phyloP scores from a whole-genome alignment of 1,140 invertebrate species.

The Belonocnema kinseyi region DNA sequence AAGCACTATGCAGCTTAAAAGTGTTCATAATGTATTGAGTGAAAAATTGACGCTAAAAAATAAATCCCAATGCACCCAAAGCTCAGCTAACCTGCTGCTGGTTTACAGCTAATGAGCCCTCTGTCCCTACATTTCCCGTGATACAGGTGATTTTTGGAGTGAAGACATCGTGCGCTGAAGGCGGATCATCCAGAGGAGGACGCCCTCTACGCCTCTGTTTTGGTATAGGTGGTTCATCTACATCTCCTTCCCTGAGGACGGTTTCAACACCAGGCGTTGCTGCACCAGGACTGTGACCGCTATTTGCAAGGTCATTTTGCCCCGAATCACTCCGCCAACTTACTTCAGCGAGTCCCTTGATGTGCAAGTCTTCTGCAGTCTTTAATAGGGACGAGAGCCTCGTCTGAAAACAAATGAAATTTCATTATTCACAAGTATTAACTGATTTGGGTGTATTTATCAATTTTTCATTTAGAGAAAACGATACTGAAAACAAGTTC shows the following conservation, averaged over 20 bases:
- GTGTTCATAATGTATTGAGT: neutral
- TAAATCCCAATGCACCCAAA: slow-evolving; percentile 38
- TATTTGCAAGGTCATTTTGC: slow-evolving; percentile 69
- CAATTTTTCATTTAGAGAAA: too few relatives aligned
- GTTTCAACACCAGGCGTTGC: slow-evolving; percentile 72
- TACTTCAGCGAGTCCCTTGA: slow-evolving; percentile 93
- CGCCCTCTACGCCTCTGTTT: slow-evolving; percentile 78
- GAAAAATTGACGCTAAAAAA: neutral
- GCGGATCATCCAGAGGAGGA: slow-evolving; percentile 80
- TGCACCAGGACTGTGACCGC: slow-evolving; percentile 67
- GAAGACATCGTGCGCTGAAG: slow-evolving; percentile 73
- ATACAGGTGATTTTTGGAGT: slow-evolving; percentile 77
- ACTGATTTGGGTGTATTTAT: too few relatives aligned
- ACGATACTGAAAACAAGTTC: too few relatives aligned
- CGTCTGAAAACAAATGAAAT: slow-evolving; percentile 55
- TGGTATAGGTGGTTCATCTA: slow-evolving; percentile 65
- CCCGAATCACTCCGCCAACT: slow-evolving; percentile 84
- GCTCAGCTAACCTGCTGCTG: slow-evolving; percentile 54
- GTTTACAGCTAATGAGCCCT: slow-evolving; percentile 65
- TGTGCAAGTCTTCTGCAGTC: slow-evolving; percentile 92
- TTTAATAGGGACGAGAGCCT: slow-evolving; percentile 88
- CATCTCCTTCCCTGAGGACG: slow-evolving; percentile 71
- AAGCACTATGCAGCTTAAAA: slow-evolving; percentile 11
- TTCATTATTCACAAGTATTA: too few relatives aligned
- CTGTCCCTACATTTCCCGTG: slow-evolving; percentile 72